These are phyloP conservation scores for Triops cancriformis DNA, from an alignment of 1,140 invertebrate species.

Conservation along the genomic window DNA sequence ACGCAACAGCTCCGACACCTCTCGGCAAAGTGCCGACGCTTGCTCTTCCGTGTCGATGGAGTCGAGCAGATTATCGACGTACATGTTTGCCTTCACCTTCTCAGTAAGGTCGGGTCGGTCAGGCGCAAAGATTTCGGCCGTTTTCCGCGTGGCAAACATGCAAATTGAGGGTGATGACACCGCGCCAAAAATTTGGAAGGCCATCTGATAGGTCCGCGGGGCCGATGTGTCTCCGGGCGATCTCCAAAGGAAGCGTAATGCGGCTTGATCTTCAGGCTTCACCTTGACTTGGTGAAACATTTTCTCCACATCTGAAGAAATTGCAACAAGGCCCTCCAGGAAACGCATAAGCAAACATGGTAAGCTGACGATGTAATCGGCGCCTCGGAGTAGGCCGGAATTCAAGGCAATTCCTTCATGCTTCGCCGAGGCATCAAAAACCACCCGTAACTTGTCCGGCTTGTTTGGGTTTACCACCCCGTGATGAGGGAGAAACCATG, in stretches of 20 bases:
- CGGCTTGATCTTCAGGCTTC: too few relatives aligned
- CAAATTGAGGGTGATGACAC: background rate
- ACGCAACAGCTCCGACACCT: too few relatives aligned
- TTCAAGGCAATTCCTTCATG: background rate
- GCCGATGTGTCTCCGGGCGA: too few relatives aligned
- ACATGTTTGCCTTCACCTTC: conserved; percentile 22
- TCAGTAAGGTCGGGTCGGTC: too few relatives aligned
- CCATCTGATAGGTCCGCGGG: too few relatives aligned
- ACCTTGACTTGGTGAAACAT: too few relatives aligned
- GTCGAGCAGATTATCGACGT: conserved; percentile 30
- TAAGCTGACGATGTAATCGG: background rate
- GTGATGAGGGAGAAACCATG: too few relatives aligned
- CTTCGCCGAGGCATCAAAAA: conserved; percentile 21
- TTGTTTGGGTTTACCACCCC: conserved; percentile 27
- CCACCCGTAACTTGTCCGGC: conserved; percentile 20
- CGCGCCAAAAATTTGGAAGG: too few relatives aligned
- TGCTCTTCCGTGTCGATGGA: conserved; percentile 19
- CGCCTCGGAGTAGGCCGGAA: background rate
- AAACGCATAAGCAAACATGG: background rate
- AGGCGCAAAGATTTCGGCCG: too few relatives aligned
- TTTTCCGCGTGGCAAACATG: too few relatives aligned
- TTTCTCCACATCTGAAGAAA: too few relatives aligned
- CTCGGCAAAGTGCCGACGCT: background rate
- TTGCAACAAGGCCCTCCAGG: background rate
- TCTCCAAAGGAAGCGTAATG: too few relatives aligned